Evolutionary conservation across 2,797 vertebrate species (phyloP).

Genomic region (Miichthys miiuy): DNA sequence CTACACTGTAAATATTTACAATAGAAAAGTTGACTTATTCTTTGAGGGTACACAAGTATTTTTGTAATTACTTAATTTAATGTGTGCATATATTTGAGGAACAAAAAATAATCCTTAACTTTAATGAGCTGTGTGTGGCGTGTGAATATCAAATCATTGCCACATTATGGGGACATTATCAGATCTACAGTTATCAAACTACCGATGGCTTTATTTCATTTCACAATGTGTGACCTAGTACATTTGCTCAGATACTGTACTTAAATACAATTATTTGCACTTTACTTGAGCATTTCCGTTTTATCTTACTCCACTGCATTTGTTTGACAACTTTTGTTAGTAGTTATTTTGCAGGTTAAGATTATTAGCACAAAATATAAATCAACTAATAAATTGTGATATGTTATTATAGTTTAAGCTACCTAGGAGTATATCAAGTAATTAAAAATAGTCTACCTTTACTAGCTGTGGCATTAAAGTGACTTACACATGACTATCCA

Average conservation of each 20-base stretch:
- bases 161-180: constrained; percentile 12
- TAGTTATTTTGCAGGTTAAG: neutral
- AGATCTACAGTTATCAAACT: constrained; percentile 2
- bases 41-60: neutral
- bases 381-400: neutral
- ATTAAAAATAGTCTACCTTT: too few relatives aligned
- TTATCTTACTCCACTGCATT: neutral
- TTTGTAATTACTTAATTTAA: neutral
- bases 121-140: neutral
- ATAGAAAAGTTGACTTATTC: too few relatives aligned
- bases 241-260: neutral
- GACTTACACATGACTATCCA: neutral
- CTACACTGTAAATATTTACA: too few relatives aligned
- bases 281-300: neutral
- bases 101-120: neutral
- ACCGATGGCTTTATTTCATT: constrained; percentile 33
- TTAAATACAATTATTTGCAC: neutral
- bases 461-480: too few relatives aligned
- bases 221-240: constrained; percentile 15
- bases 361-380: neutral
- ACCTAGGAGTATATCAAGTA: too few relatives aligned
- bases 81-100: neutral
- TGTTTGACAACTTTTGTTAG: neutral
- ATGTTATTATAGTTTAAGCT: neutral
- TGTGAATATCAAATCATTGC: constrained; percentile 16